Base-by-base conservation (phyloP, 2,888 invertebrate genomes). In the Andrena chrysosceles region DNA sequence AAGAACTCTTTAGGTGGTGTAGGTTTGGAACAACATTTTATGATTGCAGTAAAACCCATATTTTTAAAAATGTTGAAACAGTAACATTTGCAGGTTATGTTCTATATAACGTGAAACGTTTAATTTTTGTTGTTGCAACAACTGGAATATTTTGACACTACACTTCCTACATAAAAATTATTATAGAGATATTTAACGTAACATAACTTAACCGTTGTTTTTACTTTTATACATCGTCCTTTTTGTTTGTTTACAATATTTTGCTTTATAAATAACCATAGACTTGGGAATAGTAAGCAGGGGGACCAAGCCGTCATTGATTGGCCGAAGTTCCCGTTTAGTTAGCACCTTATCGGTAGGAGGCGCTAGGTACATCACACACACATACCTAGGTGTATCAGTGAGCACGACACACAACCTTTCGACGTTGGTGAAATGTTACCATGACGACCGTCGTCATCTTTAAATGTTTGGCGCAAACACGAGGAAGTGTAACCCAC, bases 221-320 rank as follows among this genome's bases (percentile, higher is more conserved):
- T 2, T 64, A 72, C 35, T 49, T 66, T 52, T 48, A 35, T 26
- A 20, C 68, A 72, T 63, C 26, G 49, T 59, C 49, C 56, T 23
- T 42, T 13, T 74, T 81, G 68, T 81, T 81, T 81, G 74, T 81
- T 81, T 81, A 81, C 81, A 81, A 81, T 10, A 20, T 5, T 23
- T 16, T 54, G 26, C 23, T 67, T 78, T 54, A 62, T 60, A 78
- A 77, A 68, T 60, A 1, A 29, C 77, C 77, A 78, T 68, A 77
- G 60, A 78, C 52, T 78, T 48, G 2, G 10, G 5, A 23, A 75
- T n/a, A 26, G 29, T n/a, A 42, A 48, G 26, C n/a, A n/a, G n/a
- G n/a, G n/a, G n/a, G n/a, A n/a, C n/a, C n/a, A n/a, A n/a, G n/a
- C n/a, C n/a, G n/a, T n/a, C n/a, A n/a, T n/a, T n/a, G n/a, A n/a